Percentiles rank a stretch among this genome's conserved stretches.
Evolutionary conservation across 2,113 vertebrate genomes (phyloP).

Genomic region (Myrmecophaga tridactyla): DNA sequence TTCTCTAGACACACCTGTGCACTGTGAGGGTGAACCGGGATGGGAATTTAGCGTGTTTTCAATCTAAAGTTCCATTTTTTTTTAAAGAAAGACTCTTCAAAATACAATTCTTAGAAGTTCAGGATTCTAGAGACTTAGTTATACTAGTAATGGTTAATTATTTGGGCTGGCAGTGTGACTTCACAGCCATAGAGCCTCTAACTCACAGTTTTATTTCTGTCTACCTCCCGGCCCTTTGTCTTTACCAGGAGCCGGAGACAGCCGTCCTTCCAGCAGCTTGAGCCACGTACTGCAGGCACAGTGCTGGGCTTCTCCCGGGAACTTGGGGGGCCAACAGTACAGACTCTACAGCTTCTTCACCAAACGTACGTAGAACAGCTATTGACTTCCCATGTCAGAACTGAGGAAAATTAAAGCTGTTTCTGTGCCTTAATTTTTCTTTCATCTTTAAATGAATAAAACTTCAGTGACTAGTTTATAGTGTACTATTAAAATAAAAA

Average conservation of each 20-base stretch:
- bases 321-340: not conserved
- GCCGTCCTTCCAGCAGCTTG: not conserved
- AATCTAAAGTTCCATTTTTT: not conserved
- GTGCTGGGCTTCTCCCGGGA: not conserved
- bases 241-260: not conserved
- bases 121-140: not conserved
- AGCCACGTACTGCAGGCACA: not conserved
- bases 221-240: conserved; percentile 21
- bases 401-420: not conserved
- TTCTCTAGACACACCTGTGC: not conserved
- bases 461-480: not conserved
- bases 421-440: not conserved
- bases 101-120: not conserved
- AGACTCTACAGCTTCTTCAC: conserved; percentile 77
- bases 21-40: not conserved
- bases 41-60: not conserved
- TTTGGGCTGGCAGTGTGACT: not conserved
- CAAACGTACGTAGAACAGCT: conserved; percentile 54
- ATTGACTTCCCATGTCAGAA: not conserved
- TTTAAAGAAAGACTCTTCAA: conserved; percentile 15
- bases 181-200: not conserved
- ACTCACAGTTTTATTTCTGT: not conserved
- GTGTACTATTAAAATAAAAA: not conserved
- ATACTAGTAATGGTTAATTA: not conserved
- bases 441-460: not conserved